Percentiles rank a stretch among this genome's conserved stretches.
Conservation (phyloP, 1,140 invertebrate genomes). For the Drosophila nannoptera region DNA sequence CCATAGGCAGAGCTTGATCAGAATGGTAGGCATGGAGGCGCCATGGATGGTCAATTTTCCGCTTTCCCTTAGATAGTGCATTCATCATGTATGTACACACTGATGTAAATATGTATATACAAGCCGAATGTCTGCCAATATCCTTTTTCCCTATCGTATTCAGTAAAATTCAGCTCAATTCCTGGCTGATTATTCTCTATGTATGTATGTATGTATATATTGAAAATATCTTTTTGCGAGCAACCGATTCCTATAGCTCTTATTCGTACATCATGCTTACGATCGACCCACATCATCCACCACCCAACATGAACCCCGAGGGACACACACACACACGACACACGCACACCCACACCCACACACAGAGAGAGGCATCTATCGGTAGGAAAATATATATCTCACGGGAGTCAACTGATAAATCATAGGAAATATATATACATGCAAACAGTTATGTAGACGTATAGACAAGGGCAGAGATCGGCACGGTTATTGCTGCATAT, state of each 20-base stretch:
- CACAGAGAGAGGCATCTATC: too few relatives aligned
- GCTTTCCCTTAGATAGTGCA: not conserved
- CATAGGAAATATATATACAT: not conserved
- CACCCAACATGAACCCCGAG: slow-evolving; percentile 22
- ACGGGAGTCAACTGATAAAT: too few relatives aligned
- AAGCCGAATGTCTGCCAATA: not conserved
- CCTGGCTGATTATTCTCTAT: too few relatives aligned
- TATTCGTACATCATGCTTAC: not conserved
- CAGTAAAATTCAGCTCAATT: not conserved
- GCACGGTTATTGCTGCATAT: too few relatives aligned
- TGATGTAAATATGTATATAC: slow-evolving; percentile 14
- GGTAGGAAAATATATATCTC: slow-evolving; percentile 19
- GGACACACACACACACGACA: slow-evolving; percentile 11
- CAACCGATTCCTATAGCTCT: too few relatives aligned
- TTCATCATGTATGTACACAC: not conserved
- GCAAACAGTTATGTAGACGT: too few relatives aligned
- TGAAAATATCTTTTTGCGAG: too few relatives aligned
- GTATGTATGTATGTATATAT: too few relatives aligned
- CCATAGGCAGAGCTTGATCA: slow-evolving; percentile 1
- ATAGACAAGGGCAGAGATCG: too few relatives aligned
- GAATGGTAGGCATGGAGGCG: not conserved
- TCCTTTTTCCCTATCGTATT: not conserved
- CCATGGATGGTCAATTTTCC: not conserved
- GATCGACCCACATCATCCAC: slow-evolving; percentile 4
- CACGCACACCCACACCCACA: not conserved